These are phyloP conservation scores for Agrotis segetum DNA, from an alignment of 2,888 invertebrate genomes.

Conservation along the genomic window DNA sequence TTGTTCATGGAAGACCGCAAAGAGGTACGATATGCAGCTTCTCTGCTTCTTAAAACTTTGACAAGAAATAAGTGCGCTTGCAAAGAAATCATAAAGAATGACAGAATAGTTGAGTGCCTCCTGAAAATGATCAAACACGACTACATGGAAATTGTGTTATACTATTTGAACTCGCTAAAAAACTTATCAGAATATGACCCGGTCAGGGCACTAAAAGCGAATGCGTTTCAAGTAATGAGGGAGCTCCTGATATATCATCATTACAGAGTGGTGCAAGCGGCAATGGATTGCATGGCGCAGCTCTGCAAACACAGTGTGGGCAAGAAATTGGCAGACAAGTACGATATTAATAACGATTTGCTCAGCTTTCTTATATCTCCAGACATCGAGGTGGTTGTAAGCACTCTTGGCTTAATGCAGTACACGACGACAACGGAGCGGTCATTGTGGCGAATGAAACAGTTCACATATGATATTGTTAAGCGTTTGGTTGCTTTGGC, in stretches of 20 bases:
- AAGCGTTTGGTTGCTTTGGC: constrained; percentile 75
- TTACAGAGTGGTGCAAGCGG: constrained; percentile 73
- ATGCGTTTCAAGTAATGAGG: constrained; percentile 82
- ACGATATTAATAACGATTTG: constrained; percentile 78
- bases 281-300: constrained; percentile 84
- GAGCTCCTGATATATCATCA: constrained; percentile 74
- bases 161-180: constrained; percentile 80
- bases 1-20: constrained; percentile 80
- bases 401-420: constrained; percentile 78
- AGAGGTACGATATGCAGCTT: constrained; percentile 84
- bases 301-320: constrained; percentile 84
- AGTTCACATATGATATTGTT: constrained; percentile 74
- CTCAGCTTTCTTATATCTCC: constrained; percentile 67
- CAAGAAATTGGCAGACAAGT: constrained; percentile 77
- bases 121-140: constrained; percentile 84
- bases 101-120: constrained; percentile 77
- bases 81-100: constrained; percentile 74
- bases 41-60: constrained; percentile 78
- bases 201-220: constrained; percentile 76
- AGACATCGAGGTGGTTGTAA: constrained; percentile 74
- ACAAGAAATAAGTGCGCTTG: constrained; percentile 76
- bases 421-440: constrained; percentile 82
- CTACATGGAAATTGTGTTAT: constrained; percentile 78
- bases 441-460: constrained; percentile 86
- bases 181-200: constrained; percentile 82